Evolutionary conservation across 1,140 invertebrate species (phyloP).

Genomic region (Araneus ventricosus): DNA sequence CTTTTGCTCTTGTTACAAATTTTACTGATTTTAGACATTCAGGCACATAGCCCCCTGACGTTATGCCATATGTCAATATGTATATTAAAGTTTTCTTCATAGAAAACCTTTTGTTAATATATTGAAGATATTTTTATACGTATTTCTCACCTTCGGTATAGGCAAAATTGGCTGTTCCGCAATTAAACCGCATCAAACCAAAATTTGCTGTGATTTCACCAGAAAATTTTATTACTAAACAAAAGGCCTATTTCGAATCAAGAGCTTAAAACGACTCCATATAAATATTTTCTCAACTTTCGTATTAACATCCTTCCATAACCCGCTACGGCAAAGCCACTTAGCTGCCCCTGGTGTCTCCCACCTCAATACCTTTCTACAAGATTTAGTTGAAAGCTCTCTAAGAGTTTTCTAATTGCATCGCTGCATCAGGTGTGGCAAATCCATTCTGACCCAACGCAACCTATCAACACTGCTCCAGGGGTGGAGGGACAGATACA

Average conservation of each 20-base stretch:
- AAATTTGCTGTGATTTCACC: too few relatives aligned
- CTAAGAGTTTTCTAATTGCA: slow-evolving; percentile 53
- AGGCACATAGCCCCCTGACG: too few relatives aligned
- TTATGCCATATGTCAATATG: too few relatives aligned
- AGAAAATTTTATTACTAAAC: background rate
- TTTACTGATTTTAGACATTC: too few relatives aligned
- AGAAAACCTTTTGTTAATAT: too few relatives aligned
- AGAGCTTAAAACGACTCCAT: background rate
- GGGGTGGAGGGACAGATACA: slow-evolving; percentile 16
- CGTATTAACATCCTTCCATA: background rate
- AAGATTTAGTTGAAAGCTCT: slow-evolving; percentile 45
- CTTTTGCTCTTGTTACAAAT: too few relatives aligned
- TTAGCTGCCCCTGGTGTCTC: background rate
- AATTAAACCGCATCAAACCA: too few relatives aligned
- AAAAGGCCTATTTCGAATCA: background rate
- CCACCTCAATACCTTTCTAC: slow-evolving; percentile 11
- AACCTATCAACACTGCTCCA: background rate
- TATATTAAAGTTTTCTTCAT: too few relatives aligned
- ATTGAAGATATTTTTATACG: too few relatives aligned
- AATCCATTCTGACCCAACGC: slow-evolving; percentile 30
- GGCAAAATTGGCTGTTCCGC: too few relatives aligned
- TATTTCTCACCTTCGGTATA: too few relatives aligned
- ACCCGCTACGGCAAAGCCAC: slow-evolving; percentile 16
- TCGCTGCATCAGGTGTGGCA: slow-evolving; percentile 34
- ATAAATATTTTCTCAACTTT: background rate